Percentiles rank a stretch among this genome's conserved stretches.
Evolutionary conservation across 2,797 vertebrate species (phyloP).

Genomic region (Hippocampus kuda): DNA sequence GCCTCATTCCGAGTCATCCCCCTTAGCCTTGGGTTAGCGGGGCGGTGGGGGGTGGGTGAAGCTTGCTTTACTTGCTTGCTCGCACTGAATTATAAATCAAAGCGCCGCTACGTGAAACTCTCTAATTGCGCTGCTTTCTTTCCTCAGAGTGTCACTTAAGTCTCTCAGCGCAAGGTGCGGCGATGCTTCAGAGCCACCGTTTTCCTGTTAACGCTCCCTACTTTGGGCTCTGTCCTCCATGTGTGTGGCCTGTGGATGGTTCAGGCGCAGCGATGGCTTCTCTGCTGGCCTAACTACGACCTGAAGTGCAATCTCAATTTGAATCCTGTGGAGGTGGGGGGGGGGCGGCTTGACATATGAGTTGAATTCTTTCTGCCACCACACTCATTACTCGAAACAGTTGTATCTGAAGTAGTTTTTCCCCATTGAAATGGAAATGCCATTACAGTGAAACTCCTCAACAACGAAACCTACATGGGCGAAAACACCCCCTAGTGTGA

Average conservation of each 20-base stretch:
- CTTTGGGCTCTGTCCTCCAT: constrained; percentile 46
- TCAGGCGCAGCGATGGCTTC: constrained; percentile 3
- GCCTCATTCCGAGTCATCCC: constrained; percentile 53
- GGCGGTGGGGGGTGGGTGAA: constrained; percentile 16
- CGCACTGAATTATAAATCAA: constrained; percentile 73
- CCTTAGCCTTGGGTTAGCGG: constrained; percentile 50
- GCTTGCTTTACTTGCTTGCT: constrained; percentile 19
- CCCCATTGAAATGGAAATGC: no score
- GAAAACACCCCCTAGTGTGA: no score
- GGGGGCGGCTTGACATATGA: no score
- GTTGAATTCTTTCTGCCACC: no score
- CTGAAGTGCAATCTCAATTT: not conserved
- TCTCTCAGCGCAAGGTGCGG: constrained; percentile 30
- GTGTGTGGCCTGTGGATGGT: constrained; percentile 25
- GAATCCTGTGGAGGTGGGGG: no score
- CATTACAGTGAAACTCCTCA: no score
- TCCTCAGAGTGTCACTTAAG: constrained; percentile 52
- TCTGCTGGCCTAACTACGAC: no score
- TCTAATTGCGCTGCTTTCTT: constrained; percentile 59
- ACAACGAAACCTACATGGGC: no score
- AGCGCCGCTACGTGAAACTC: constrained; percentile 61
- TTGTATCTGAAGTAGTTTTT: no score
- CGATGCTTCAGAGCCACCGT: constrained; percentile 45
- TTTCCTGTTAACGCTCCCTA: constrained; percentile 49
- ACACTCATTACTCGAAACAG: no score